Base-by-base conservation (phyloP, 2,888 invertebrate genomes). In the Himalopsyche japonica region DNA sequence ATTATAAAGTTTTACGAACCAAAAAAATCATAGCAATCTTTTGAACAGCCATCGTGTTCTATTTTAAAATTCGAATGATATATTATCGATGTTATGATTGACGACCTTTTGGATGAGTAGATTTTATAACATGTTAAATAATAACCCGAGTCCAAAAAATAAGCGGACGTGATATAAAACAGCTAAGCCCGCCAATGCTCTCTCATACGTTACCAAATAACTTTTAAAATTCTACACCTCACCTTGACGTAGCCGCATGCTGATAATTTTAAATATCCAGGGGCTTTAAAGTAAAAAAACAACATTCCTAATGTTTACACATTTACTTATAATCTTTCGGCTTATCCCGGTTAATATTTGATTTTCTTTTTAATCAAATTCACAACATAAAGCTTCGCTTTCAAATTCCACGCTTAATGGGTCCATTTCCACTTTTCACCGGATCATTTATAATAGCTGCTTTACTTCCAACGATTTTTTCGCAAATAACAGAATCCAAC, bases 61-160 rank as follows among this genome's bases (percentile, higher is more conserved):
- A 34, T 32, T 43, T 34, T 77, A 1, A 3, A 77, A 43, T 77
- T 77, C 77, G 77, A 34, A 43, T 77, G 30, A 77, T 32, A 77
- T 43, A 76, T 32, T 32, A 57, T 32, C 76, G 37, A 77, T 43
- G 77, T 77, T 77, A n/a, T 37, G 77, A 34, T 18, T n/a, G 24
- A 15, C 18, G 7, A 37, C 6, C 4, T 34, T 77, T 77, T 34
- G 37, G 43, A 77, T 34, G 37, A 32, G 37, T 15, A 5, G 12
- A 77, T 77, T 77, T 77, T 77, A 77, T 77, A 77, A 77, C 77
- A 43, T 43, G 37, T 77, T 77, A 34, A 24, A 77, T 77, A 77
- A 77, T 43, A 37, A n/a, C 10, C 12, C 27, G 70, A 3, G 27
- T 27, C 24, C 34, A 77, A 43, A 37, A n/a, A 34, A 37, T 77